These are phyloP conservation scores for Carassius auratus DNA, from an alignment of 2,113 vertebrate species.

Conservation along the genomic window DNA sequence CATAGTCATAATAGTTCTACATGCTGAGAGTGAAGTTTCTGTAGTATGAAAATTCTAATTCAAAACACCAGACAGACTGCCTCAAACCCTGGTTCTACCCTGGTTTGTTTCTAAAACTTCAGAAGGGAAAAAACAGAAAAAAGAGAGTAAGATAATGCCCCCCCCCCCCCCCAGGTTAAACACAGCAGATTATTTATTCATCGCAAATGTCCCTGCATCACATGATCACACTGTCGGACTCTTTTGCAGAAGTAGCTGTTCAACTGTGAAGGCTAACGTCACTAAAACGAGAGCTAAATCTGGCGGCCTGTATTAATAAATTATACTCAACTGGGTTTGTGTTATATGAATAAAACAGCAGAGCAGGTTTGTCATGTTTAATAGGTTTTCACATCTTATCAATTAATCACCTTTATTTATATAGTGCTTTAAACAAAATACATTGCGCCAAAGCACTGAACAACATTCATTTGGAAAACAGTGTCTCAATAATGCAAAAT, in stretches of 20 bases:
- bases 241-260: conserved; percentile 21
- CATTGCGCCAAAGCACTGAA: no score
- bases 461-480: no score
- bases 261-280: background rate
- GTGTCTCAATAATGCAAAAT: no score
- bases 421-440: no score
- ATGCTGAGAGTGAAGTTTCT: background rate
- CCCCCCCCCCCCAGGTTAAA: background rate
- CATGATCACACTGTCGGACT: background rate
- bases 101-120: background rate
- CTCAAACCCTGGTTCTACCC: background rate
- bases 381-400: conserved; percentile 52
- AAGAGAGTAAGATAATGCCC: background rate
- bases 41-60: background rate
- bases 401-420: no score
- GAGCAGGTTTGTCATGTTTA: conserved; percentile 53
- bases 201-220: background rate
- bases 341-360: conserved; percentile 47
- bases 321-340: conserved; percentile 24
- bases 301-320: conserved; percentile 19
- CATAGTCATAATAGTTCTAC: background rate
- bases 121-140: background rate
- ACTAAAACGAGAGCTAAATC: background rate
- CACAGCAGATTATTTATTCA: background rate
- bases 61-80: background rate